Percentiles rank a stretch among this genome's conserved stretches.
Evolutionary conservation across 2,888 invertebrate species (phyloP).

Genomic region (Willowsia nigromaculata): DNA sequence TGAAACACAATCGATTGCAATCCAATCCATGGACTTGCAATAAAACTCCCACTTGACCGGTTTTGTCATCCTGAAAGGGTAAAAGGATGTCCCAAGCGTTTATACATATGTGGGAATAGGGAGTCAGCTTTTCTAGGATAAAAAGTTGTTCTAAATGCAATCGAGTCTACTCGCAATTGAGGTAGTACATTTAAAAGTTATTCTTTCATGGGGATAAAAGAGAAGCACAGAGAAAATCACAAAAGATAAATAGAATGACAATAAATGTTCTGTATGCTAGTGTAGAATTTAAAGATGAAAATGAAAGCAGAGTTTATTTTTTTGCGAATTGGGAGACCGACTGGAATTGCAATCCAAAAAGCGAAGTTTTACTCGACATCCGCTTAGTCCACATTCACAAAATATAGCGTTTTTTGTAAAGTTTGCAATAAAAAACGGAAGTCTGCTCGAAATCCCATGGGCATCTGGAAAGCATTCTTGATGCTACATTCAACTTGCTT

Average conservation of each 20-base stretch:
- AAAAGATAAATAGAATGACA: neutral
- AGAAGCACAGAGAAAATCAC: neutral
- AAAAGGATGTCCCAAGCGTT: neutral
- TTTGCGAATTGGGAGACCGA: neutral
- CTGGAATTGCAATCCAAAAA: too few relatives aligned
- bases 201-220: neutral
- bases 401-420: constrained; percentile 53
- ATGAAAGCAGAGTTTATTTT: neutral
- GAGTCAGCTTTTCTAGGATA: neutral
- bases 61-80: neutral
- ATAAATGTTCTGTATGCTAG: neutral
- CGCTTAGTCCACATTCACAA: constrained; percentile 37
- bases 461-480: neutral
- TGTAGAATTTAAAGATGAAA: neutral
- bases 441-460: neutral
- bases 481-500: too few relatives aligned
- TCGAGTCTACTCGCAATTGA: too few relatives aligned
- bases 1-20: constrained; percentile 48
- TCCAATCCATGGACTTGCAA: constrained; percentile 15
- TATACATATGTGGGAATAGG: neutral
- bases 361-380: constrained; percentile 45
- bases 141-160: neutral
- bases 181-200: neutral
- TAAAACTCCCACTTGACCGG: neutral
- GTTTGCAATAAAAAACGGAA: constrained; percentile 56